Base-by-base conservation (phyloP, 2,888 invertebrate species). In the Drosophila koepferae region DNA sequence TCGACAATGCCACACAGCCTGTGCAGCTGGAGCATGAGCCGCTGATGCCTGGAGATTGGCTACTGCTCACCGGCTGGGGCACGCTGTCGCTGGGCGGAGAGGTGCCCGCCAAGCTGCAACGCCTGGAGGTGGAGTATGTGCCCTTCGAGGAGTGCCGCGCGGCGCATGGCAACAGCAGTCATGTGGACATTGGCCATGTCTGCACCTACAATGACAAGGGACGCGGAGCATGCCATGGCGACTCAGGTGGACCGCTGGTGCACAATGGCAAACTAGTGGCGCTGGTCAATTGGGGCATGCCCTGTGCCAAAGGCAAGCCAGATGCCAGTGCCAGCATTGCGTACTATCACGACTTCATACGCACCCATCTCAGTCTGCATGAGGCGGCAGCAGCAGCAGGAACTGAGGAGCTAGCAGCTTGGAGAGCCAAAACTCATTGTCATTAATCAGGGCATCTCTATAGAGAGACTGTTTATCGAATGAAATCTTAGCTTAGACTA, bases 41-140 rank as follows among this genome's bases (percentile, higher is more conserved):
- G 0, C 53, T 92, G 31, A 72, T 74, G 43, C 93, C 94, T 9
- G 94, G 93, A 0, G 95, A 95, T 49, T 91, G 93, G 0, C 78
- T 95, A 12, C 88, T 94, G 8, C 89, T 95, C 0, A 95, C 95
- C 3, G 96, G 95, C 7, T 96, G 96, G 96, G 96, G 96, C 0
- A 94, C 94, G 4, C 94, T 92, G 0, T 82, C 86, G 1, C 60
- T 91, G 61, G 94, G 94, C 10, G 95, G 95, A 0, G 93, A 93
- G 0, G 91, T 94, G 0, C 95, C 95, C 4, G 93, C 94, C 64
- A 94, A 94, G 60, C 92, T 95, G 68, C 95, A 95, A 93, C 93
- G 93, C 66, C 86, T 95, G 61, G 94, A 95, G 7, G 92, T 95
- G 1, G 93, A 93, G 41, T 94, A 94, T n/a, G 94, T 95, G 34